These are phyloP conservation scores for Macrobrachium nipponense DNA, from an alignment of 1,140 invertebrate species.

Conservation along the genomic window DNA sequence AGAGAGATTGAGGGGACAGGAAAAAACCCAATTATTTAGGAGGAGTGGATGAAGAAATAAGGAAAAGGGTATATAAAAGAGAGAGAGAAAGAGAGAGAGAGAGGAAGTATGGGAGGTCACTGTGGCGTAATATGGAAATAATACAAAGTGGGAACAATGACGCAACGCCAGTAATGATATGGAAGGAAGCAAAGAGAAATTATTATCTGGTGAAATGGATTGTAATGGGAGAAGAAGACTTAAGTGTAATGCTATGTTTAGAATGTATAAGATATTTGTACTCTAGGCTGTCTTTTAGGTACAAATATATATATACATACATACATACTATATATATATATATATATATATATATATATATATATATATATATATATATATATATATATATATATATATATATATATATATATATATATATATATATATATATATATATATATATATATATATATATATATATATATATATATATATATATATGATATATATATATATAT, in stretches of 20 bases:
- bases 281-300: no score
- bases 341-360: constrained; percentile 14
- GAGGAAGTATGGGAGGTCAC: background rate
- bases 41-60: background rate
- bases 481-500: no score
- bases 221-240: no score
- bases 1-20: background rate
- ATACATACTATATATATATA: background rate
- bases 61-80: background rate
- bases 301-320: background rate
- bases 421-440: constrained; percentile 14
- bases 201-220: no score
- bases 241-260: no score
- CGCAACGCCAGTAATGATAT: no score
- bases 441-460: constrained; percentile 16
- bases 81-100: background rate
- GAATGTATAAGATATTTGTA: no score
- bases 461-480: background rate
- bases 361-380: constrained; percentile 14
- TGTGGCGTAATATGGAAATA: background rate
- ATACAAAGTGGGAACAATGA: background rate
- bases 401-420: constrained; percentile 1
- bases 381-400: constrained; percentile 9
- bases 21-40: background rate
- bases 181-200: no score